phyloP scores from a whole-genome alignment of 92 coral and sea anemone species.

The Palythoa caribaeorum region DNA sequence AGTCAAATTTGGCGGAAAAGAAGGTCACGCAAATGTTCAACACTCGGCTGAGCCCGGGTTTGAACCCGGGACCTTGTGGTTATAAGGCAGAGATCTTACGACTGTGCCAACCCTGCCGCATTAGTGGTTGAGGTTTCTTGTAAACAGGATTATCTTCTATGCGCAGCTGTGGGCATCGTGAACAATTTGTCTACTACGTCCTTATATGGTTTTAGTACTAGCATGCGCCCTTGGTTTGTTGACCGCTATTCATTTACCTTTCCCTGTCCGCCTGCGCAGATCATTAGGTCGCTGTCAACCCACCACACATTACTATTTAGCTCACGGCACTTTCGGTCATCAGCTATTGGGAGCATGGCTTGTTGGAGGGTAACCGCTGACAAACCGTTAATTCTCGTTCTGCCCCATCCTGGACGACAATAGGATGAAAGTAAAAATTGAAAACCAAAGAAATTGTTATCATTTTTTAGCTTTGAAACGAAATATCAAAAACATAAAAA shows the following conservation, averaged over 20 bases:
- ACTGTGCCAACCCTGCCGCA: no score
- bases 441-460: not conserved
- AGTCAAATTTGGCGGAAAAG: no score
- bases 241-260: not conserved
- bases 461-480: no score
- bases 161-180: no score
- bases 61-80: no score
- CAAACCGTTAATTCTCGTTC: not conserved
- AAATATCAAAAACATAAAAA: no score
- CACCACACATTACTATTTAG: not conserved
- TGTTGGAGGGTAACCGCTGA: not conserved
- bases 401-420: not conserved
- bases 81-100: no score
- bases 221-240: not conserved
- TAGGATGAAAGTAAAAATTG: not conserved
- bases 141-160: no score
- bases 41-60: no score
- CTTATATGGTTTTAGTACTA: not conserved
- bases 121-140: no score
- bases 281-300: not conserved
- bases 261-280: not conserved
- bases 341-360: not conserved
- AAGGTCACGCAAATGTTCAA: no score
- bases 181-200: no score
- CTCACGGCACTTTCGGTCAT: not conserved